Evolutionary conservation across 1,140 invertebrate species (phyloP).

Genomic region (Pachypsylla venusta): DNA sequence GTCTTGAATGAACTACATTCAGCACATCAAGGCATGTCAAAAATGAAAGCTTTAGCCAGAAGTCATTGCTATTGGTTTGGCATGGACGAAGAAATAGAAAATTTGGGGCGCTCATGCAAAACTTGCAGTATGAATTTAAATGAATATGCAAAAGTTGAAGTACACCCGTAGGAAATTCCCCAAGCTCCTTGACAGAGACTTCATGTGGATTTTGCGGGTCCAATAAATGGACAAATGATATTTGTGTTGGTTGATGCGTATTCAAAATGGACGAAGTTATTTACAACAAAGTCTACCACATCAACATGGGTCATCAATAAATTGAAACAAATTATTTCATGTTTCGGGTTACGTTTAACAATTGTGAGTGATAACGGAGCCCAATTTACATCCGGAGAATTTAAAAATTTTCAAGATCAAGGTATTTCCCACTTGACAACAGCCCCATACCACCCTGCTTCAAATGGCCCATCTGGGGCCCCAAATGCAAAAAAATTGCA

Average conservation of each 20-base stretch:
- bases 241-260: slow-evolving; percentile 33
- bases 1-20: slow-evolving; percentile 33
- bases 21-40: slow-evolving; percentile 34
- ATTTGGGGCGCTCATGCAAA: slow-evolving; percentile 27
- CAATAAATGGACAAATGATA: slow-evolving; percentile 27
- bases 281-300: too few relatives aligned
- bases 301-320: background rate
- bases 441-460: slow-evolving; percentile 15
- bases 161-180: slow-evolving; percentile 13
- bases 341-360: too few relatives aligned
- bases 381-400: slow-evolving; percentile 14
- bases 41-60: slow-evolving; percentile 36
- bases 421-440: slow-evolving; percentile 15
- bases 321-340: background rate
- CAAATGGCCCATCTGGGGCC: too few relatives aligned
- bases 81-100: slow-evolving; percentile 33
- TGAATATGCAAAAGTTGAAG: background rate
- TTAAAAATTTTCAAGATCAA: slow-evolving; percentile 9
- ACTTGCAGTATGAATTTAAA: slow-evolving; percentile 15
- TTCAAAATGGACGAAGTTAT: slow-evolving; percentile 33
- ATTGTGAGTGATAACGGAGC: background rate
- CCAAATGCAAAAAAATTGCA: too few relatives aligned
- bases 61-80: slow-evolving; percentile 36
- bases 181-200: slow-evolving; percentile 18
- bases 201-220: slow-evolving; percentile 33